Evolutionary conservation across 1,140 invertebrate species (phyloP), one percentile per base, ranked within the genome.

Genomic region (Drosophila busckii): DNA sequence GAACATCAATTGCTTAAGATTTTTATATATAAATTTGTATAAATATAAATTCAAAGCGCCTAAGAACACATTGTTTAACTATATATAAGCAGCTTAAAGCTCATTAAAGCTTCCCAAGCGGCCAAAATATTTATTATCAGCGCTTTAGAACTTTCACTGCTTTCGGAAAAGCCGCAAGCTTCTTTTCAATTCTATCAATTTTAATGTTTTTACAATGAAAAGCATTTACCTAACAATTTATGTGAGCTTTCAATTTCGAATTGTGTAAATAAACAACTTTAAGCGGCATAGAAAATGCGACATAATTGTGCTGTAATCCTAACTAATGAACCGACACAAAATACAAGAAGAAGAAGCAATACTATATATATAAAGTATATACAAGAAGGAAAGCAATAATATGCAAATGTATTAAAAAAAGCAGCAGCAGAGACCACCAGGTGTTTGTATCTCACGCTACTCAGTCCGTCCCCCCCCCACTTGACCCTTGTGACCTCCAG

Each of bases 201-300:
- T n/a, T n/a, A n/a, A n/a, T n/a, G n/a, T n/a, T 40, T 16, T 12
- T 37, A 16, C 9, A 35, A 28, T 49, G 29, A 25, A 38, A 23
- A 22, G 13, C 7, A 4, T 31, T 52, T 19, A 10, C 15, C 25
- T 23, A 13, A 40, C 34, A 69, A 80, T 78, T 78, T 80, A 80
- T 70, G 65, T 75, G 65, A 52, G 64, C 73, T 71, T 80, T 78
- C 62, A 70, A 67, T 78, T 78, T 68, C 42, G 38, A 65, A 82
- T 80, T 80, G 60, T 61, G 29, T 82, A 80, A 80, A 80, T 80
- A 80, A 80, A 82, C 75, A 80, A 82, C 76, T 80, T 73, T 82
- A 69, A 82, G 69, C 52, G 60, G 54, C 59, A 56, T 41, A n/a
- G 45, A 13, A 80, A 80, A 80, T 70, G 65, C 75, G 75, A 83